Evolutionary conservation across 2,888 invertebrate species (phyloP).

Genomic region (Acleris cristana): DNA sequence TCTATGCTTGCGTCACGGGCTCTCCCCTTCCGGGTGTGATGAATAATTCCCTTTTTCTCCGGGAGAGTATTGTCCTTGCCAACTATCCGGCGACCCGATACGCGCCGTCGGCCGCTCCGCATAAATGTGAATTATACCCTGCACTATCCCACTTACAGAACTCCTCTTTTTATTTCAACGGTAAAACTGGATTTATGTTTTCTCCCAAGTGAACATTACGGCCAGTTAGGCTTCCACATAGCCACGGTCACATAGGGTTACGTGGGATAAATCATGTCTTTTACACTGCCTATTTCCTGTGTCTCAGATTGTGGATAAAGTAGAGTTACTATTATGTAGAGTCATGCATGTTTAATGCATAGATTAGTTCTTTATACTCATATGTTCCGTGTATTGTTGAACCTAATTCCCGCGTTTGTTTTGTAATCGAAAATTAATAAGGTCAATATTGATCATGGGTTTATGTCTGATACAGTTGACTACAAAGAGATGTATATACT

Average conservation of each 20-base stretch:
- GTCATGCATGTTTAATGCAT: no score
- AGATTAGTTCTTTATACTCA: no score
- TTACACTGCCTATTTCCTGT: slow-evolving; percentile 25
- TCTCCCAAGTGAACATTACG: slow-evolving; percentile 65
- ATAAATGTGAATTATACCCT: slow-evolving; percentile 81
- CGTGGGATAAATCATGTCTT: slow-evolving; percentile 35
- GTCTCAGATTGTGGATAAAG: not conserved
- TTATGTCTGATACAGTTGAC: no score
- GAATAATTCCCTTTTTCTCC: slow-evolving; percentile 83
- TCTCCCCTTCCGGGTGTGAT: slow-evolving; percentile 84
- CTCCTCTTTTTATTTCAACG: slow-evolving; percentile 77
- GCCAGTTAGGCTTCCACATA: slow-evolving; percentile 57
- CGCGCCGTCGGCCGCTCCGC: slow-evolving; percentile 77
- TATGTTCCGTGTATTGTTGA: no score
- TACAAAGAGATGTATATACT: no score
- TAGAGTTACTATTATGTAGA: no score
- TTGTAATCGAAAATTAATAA: no score
- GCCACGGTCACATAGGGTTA: slow-evolving; percentile 44
- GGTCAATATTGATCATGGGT: no score
- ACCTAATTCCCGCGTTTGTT: no score
- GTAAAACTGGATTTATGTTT: slow-evolving; percentile 73
- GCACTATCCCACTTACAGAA: slow-evolving; percentile 77
- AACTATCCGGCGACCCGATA: slow-evolving; percentile 80
- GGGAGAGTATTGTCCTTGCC: slow-evolving; percentile 80
- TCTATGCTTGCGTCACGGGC: slow-evolving; percentile 81